Percentiles rank a stretch among this genome's conserved stretches.
phyloP scores from a whole-genome alignment of 92 coral and sea anemone genomes.

The Heteractis magnifica region DNA sequence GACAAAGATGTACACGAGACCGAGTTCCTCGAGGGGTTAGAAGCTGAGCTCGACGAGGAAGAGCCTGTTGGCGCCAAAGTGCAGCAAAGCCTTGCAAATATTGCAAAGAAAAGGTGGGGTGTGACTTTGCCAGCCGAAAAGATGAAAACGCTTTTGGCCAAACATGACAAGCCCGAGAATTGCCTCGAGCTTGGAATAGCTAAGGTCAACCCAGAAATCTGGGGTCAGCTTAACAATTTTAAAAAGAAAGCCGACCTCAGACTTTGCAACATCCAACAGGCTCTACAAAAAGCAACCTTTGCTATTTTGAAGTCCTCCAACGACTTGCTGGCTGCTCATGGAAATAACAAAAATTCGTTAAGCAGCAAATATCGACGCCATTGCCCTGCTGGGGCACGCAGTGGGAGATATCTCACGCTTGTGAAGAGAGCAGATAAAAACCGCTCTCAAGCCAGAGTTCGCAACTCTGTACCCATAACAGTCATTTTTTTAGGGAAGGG shows the following conservation, averaged over 20 bases:
- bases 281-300: slow-evolving; percentile 48
- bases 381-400: slow-evolving; percentile 17
- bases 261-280: slow-evolving; percentile 30
- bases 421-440: slow-evolving; percentile 13
- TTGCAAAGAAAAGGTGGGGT: slow-evolving; percentile 57
- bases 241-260: slow-evolving; percentile 46
- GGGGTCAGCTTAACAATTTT: slow-evolving; percentile 18
- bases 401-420: neutral
- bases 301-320: slow-evolving; percentile 21
- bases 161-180: slow-evolving; percentile 48
- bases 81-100: slow-evolving; percentile 43
- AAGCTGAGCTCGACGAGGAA: slow-evolving; percentile 38
- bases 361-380: slow-evolving; percentile 9
- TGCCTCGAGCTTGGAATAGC: slow-evolving; percentile 32
- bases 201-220: slow-evolving; percentile 44
- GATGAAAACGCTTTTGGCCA: slow-evolving; percentile 24
- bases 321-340: neutral
- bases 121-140: slow-evolving; percentile 32
- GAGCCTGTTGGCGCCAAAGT: slow-evolving; percentile 40
- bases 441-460: slow-evolving; percentile 16
- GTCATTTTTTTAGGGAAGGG: slow-evolving; percentile 21
- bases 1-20: slow-evolving; percentile 13
- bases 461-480: slow-evolving; percentile 10
- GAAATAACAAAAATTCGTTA: neutral
- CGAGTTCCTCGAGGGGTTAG: slow-evolving; percentile 34